Conservation (phyloP, 37 sponge, comb jelly and placozoan genomes). For the Spongilla lacustris region DNA sequence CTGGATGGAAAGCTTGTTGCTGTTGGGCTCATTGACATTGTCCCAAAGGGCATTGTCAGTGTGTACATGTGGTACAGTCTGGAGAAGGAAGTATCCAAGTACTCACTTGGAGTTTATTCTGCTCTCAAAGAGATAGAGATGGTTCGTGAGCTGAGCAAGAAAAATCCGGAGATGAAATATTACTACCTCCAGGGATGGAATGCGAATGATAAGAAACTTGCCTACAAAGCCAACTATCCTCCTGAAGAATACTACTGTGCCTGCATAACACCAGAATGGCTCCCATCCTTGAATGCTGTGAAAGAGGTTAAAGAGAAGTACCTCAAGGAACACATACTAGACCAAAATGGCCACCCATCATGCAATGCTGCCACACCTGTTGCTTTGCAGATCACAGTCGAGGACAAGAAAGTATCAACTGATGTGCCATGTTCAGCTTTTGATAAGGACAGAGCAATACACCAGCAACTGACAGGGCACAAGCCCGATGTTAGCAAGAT, state of each 20-base stretch:
- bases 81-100: constrained; percentile 73
- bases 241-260: constrained; percentile 90
- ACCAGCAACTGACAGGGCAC: constrained; percentile 14
- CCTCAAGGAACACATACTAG: background rate
- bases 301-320: constrained; percentile 20
- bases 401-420: background rate
- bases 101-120: constrained; percentile 91
- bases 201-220: constrained; percentile 75
- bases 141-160: constrained; percentile 50
- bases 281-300: constrained; percentile 54
- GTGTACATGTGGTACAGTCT: constrained; percentile 93
- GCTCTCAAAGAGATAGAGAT: constrained; percentile 90
- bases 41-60: constrained; percentile 89
- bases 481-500: constrained; percentile 37
- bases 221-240: constrained; percentile 88
- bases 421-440: constrained; percentile 35
- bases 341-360: background rate
- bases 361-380: background rate
- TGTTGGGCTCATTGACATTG: constrained; percentile 84
- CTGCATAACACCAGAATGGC: constrained; percentile 70
- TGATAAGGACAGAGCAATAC: constrained; percentile 21
- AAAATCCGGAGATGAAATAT: constrained; percentile 67
- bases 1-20: constrained; percentile 89
- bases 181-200: constrained; percentile 96
- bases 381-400: background rate